These are phyloP conservation scores for Drosophila auraria DNA, from an alignment of 1,140 invertebrate genomes.

Conservation along the genomic window DNA sequence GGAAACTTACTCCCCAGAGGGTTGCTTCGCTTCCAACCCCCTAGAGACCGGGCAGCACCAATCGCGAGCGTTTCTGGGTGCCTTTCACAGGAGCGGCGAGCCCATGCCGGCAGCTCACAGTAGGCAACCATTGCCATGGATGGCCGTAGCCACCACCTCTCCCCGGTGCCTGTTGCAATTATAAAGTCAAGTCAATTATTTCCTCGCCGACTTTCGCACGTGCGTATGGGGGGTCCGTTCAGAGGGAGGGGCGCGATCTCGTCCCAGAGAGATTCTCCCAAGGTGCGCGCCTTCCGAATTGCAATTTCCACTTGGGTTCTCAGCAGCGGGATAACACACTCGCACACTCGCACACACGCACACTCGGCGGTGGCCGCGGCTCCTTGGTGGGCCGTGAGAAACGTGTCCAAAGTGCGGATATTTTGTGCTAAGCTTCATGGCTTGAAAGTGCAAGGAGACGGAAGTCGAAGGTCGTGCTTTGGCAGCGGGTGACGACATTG, in stretches of 20 bases:
- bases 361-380: slow-evolving; percentile 3
- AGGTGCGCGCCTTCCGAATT: slow-evolving; percentile 38
- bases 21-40: slow-evolving; percentile 65
- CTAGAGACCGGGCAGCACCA: slow-evolving; percentile 70
- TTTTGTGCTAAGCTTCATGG: neutral
- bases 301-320: slow-evolving; percentile 72
- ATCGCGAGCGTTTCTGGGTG: slow-evolving; percentile 67
- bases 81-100: slow-evolving; percentile 24
- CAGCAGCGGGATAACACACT: slow-evolving; percentile 68
- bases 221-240: slow-evolving; percentile 82
- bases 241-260: slow-evolving; percentile 44
- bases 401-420: slow-evolving; percentile 16
- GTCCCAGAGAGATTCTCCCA: slow-evolving; percentile 19
- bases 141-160: slow-evolving; percentile 10
- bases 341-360: slow-evolving; percentile 6
- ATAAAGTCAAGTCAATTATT: slow-evolving; percentile 81
- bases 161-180: slow-evolving; percentile 65
- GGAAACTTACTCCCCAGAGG: slow-evolving; percentile 62
- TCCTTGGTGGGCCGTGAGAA: slow-evolving; percentile 67
- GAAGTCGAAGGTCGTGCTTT: neutral
- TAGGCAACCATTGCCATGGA: slow-evolving; percentile 46
- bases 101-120: slow-evolving; percentile 67
- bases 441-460: slow-evolving; percentile 3
- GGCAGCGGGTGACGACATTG: slow-evolving; percentile 43
- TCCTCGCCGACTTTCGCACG: slow-evolving; percentile 71